Evolutionary conservation across 2,888 invertebrate species (phyloP).

Genomic region (Nomada fabriciana): DNA sequence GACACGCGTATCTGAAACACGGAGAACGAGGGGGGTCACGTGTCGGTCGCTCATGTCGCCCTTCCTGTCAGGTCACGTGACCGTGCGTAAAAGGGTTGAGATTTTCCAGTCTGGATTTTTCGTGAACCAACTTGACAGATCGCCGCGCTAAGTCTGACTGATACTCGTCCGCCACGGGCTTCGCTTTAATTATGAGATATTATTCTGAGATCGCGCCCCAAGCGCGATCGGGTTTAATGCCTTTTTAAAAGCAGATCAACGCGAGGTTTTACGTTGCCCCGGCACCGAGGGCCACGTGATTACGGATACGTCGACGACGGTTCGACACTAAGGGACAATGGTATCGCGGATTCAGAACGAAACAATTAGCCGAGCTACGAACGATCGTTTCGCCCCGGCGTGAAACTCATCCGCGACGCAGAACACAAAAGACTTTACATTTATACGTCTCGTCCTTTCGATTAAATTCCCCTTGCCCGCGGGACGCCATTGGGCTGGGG

Average conservation of each 20-base stretch:
- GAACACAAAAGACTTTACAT: slow-evolving; percentile 57
- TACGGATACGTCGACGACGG: slow-evolving; percentile 29
- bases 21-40: slow-evolving; percentile 71
- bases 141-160: slow-evolving; percentile 82
- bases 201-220: slow-evolving; percentile 82
- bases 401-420: slow-evolving; percentile 42
- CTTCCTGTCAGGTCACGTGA: slow-evolving; percentile 82
- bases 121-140: slow-evolving; percentile 80
- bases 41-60: slow-evolving; percentile 70
- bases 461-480: slow-evolving; percentile 41
- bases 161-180: slow-evolving; percentile 80
- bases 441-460: slow-evolving; percentile 65
- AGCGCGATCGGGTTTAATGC: slow-evolving; percentile 80
- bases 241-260: slow-evolving; percentile 80
- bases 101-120: slow-evolving; percentile 78
- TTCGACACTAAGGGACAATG: slow-evolving; percentile 49
- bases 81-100: slow-evolving; percentile 83
- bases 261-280: slow-evolving; percentile 12
- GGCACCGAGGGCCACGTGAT: slow-evolving; percentile 16
- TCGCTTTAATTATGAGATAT: slow-evolving; percentile 83
- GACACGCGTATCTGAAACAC: slow-evolving; percentile 84
- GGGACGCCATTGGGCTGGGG: slow-evolving; percentile 6
- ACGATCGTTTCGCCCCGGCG: slow-evolving; percentile 54
- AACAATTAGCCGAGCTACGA: slow-evolving; percentile 67
- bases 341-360: slow-evolving; percentile 61